Evolutionary conservation across 2,113 vertebrate species (phyloP), one percentile per base, ranked within the genome.

Genomic region (Leptobrachium ailaonicum): DNA sequence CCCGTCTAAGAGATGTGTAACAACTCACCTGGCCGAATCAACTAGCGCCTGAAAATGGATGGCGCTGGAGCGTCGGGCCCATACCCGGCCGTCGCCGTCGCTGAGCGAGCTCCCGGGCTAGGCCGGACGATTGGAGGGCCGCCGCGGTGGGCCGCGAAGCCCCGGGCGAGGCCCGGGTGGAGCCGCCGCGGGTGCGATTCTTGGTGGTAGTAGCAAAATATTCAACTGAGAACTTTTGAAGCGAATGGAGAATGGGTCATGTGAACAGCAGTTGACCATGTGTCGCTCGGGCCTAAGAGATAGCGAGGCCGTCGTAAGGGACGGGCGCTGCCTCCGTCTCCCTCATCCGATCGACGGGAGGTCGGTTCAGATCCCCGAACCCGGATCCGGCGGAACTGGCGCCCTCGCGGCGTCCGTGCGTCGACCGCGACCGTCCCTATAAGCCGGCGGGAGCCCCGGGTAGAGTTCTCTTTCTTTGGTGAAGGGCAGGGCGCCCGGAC

Each of bases 381-480:
- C 76, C 70, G 13, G 76, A 83, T 41, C 70, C 71, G 50, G 14
- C n/a, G 76, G 79, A 64, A 79, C 60, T 54, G 50, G 71, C 54
- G 41, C 41, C 44, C 40, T 10, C 20, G 20, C 50, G 66, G 13
- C 71, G 63, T 42, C 66, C 4, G 41, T 8, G 10, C 66, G 40
- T 41, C 41, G 77, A 80, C 76, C n/a, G n/a, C n/a, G n/a, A n/a
- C n/a, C n/a, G n/a, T n/a, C n/a, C n/a, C n/a, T n/a, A n/a, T n/a
- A 80, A 77, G 68, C 81, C 11, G 63, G 32, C 42, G 10, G 68
- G 64, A 76, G 47, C 76, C 82, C 47, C 5, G 2, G 45, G 72
- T 75, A 82, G 77, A 78, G 71, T 82, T 80, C 75, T 77, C 74
- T 74, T 82, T 82, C 60, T 74, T 80, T 64, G 70, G 72, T 75